These are phyloP conservation scores for Tenthredo scrophulariae DNA, from an alignment of 2,888 invertebrate species.

Conservation along the genomic window DNA sequence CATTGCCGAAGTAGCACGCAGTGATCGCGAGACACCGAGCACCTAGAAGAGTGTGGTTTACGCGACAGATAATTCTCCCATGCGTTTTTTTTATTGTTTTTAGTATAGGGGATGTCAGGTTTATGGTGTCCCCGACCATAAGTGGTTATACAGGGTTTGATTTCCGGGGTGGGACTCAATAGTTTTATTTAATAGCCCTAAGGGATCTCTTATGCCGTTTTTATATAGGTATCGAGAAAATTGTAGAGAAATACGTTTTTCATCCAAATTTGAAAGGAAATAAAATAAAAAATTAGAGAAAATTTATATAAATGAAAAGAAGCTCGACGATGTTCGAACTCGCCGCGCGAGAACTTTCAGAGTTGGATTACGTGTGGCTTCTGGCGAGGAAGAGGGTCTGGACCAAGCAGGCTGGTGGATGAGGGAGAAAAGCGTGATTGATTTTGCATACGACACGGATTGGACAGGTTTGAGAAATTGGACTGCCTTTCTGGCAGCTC, in stretches of 20 bases:
- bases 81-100: constrained; percentile 69
- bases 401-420: background rate
- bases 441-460: constrained; percentile 78
- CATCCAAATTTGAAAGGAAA: background rate
- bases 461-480: constrained; percentile 79
- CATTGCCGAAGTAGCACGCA: constrained; percentile 20
- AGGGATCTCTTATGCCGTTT: background rate
- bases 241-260: background rate
- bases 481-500: constrained; percentile 69
- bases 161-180: constrained; percentile 58
- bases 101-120: constrained; percentile 52
- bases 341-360: constrained; percentile 48
- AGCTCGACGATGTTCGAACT: constrained; percentile 11
- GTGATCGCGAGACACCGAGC: constrained; percentile 16
- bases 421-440: constrained; percentile 73
- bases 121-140: constrained; percentile 18
- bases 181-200: constrained; percentile 54
- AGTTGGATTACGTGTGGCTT: constrained; percentile 55
- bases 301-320: constrained; percentile 18
- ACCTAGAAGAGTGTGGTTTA: constrained; percentile 63
- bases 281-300: background rate
- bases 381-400: constrained; percentile 40
- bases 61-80: constrained; percentile 67
- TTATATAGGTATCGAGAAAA: background rate
- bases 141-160: constrained; percentile 60